These are phyloP conservation scores for Cryptosula pallasiana DNA, from an alignment of 2,888 invertebrate genomes.

Conservation along the genomic window DNA sequence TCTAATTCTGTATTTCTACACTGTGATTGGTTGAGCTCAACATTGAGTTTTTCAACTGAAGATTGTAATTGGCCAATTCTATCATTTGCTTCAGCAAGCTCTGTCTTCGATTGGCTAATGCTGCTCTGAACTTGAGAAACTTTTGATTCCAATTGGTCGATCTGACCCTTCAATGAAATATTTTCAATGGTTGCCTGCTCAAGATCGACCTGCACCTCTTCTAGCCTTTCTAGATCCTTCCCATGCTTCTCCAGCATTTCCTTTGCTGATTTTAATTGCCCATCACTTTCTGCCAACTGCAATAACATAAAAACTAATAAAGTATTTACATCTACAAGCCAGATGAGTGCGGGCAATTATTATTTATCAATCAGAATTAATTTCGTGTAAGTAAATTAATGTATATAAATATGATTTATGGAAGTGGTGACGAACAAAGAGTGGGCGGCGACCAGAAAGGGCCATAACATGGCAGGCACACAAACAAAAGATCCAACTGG, in stretches of 20 bases:
- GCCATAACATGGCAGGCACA: no score
- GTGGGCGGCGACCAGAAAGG: no score
- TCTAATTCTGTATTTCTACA: not conserved
- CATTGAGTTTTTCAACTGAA: not conserved
- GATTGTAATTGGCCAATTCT: conserved; percentile 4
- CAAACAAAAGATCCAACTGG: no score
- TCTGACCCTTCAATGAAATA: conserved; percentile 25
- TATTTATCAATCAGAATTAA: no score
- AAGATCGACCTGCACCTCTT: conserved; percentile 26
- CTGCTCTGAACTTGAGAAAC: conserved; percentile 19
- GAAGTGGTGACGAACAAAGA: no score
- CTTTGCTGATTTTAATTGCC: conserved; percentile 25
- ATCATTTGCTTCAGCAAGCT: not conserved
- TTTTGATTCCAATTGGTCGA: conserved; percentile 25
- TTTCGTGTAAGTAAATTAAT: no score
- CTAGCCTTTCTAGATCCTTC: conserved; percentile 26
- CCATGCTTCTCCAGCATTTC: conserved; percentile 28
- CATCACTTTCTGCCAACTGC: conserved; percentile 28
- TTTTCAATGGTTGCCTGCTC: not conserved
- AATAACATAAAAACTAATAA: no score
- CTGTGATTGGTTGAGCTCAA: not conserved
- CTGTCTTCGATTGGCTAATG: not conserved
- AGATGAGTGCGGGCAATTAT: no score
- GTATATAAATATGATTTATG: no score
- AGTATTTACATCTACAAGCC: no score